Evolutionary conservation across 37 sponge, comb jelly and placozoan species (phyloP).

Genomic region (Aplysina aerophoba): DNA sequence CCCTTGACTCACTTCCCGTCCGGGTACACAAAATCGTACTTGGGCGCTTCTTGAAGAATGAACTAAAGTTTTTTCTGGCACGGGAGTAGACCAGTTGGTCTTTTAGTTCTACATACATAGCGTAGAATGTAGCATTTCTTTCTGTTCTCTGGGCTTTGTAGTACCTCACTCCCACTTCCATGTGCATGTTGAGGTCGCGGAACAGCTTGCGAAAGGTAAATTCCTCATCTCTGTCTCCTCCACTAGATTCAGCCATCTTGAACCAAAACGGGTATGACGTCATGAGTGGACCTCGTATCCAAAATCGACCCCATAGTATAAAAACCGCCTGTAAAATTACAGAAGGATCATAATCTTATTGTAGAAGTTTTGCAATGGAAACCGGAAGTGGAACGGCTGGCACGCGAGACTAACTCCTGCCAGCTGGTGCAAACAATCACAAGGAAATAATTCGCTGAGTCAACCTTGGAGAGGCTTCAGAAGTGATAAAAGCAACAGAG

Average conservation of each 20-base stretch:
- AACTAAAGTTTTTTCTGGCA: slow-evolving; percentile 39
- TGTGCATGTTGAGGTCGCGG: slow-evolving; percentile 50
- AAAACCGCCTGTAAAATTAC: too few species aligned
- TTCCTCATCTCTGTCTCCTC: neutral
- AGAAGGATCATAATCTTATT: too few species aligned
- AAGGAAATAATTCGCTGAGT: too few species aligned
- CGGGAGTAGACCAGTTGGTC: slow-evolving; percentile 23
- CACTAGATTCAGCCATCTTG: neutral
- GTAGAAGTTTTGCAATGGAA: too few species aligned
- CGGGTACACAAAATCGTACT: slow-evolving; percentile 73
- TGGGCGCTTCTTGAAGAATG: slow-evolving; percentile 19
- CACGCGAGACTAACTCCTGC: too few species aligned
- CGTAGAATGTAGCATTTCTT: slow-evolving; percentile 39
- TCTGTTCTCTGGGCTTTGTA: slow-evolving; percentile 34
- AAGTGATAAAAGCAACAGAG: too few species aligned
- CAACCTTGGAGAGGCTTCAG: too few species aligned
- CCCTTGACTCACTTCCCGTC: slow-evolving; percentile 74
- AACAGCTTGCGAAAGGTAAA: slow-evolving; percentile 53
- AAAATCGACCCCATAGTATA: too few species aligned
- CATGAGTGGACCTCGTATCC: too few species aligned
- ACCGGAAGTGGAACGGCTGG: too few species aligned
- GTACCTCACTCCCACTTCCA: slow-evolving; percentile 55
- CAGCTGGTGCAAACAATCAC: too few species aligned
- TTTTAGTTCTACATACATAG: slow-evolving; percentile 33
- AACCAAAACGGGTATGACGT: neutral